Evolutionary conservation across 2,888 invertebrate species (phyloP).

Genomic region (Cremastinae sp.): DNA sequence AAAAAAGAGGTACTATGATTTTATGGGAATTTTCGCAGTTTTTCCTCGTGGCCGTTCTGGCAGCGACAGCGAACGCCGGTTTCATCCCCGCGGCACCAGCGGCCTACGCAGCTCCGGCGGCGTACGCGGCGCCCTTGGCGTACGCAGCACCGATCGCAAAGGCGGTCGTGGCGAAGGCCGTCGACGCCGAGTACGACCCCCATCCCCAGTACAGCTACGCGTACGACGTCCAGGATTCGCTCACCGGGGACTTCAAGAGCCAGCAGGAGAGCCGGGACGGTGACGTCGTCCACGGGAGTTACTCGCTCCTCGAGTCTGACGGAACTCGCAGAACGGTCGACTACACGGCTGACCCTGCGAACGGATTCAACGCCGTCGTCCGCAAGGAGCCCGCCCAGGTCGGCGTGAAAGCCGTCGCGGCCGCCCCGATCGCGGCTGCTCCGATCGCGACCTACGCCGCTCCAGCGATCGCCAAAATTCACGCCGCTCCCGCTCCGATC

Average conservation of each 20-base stretch:
- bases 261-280: constrained; percentile 70
- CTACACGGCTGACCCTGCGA: constrained; percentile 69
- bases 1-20: no score
- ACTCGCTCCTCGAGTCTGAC: constrained; percentile 69
- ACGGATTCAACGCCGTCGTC: constrained; percentile 72
- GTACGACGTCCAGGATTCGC: constrained; percentile 69
- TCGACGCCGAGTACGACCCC: constrained; percentile 70
- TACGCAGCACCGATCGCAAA: constrained; percentile 78
- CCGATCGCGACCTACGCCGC: constrained; percentile 65
- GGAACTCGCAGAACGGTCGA: constrained; percentile 69
- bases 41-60: constrained; percentile 46
- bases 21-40: constrained; percentile 28
- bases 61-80: constrained; percentile 54
- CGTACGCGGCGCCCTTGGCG: constrained; percentile 84
- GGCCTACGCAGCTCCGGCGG: constrained; percentile 66
- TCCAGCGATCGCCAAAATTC: constrained; percentile 44
- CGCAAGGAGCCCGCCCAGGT: constrained; percentile 68
- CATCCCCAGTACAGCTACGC: constrained; percentile 72
- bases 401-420: constrained; percentile 70
- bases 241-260: constrained; percentile 70
- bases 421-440: constrained; percentile 77
- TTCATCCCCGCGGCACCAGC: constrained; percentile 50
- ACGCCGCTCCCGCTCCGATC: constrained; percentile 65
- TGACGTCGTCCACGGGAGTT: constrained; percentile 70
- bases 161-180: constrained; percentile 66